These are phyloP conservation scores for Lissonota sp. DNA, from an alignment of 2,888 invertebrate species.

Conservation along the genomic window DNA sequence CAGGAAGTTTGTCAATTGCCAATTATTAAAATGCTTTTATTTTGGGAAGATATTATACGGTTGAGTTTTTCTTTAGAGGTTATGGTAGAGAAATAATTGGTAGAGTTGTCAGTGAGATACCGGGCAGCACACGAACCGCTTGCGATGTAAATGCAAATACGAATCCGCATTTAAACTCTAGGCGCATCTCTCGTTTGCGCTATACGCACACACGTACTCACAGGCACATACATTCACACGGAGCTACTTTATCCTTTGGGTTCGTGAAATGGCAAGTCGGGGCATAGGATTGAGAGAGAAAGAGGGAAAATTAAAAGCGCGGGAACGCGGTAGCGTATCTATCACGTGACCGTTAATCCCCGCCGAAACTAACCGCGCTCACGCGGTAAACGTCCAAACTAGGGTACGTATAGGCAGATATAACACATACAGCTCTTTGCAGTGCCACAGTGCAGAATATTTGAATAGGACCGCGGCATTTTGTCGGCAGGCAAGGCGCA, in stretches of 20 bases:
- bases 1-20: too few species aligned
- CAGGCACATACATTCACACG: neutral
- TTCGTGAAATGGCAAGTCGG: too few species aligned
- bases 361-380: conserved; percentile 61
- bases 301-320: neutral
- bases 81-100: too few species aligned
- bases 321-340: neutral
- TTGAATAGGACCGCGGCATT: conserved; percentile 7
- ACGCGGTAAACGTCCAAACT: conserved; percentile 41
- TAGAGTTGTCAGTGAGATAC: conserved; percentile 1
- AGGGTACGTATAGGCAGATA: conserved; percentile 24
- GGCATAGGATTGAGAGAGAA: neutral
- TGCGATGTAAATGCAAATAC: conserved; percentile 66
- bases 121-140: conserved; percentile 11
- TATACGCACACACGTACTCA: neutral
- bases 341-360: conserved; percentile 62
- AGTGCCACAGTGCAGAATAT: neutral
- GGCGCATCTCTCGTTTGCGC: conserved; percentile 3
- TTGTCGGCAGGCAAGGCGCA: conserved; percentile 12
- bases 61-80: too few species aligned
- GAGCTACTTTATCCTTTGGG: too few species aligned
- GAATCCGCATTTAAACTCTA: conserved; percentile 43
- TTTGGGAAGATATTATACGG: too few species aligned
- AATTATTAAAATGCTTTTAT: too few species aligned
- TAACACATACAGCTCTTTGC: neutral